A percentile compares a stretch with the other conserved stretches of the same genome.
These are phyloP conservation scores for Lasiommata megera DNA, from an alignment of 2,888 invertebrate species.

Conservation along the genomic window DNA sequence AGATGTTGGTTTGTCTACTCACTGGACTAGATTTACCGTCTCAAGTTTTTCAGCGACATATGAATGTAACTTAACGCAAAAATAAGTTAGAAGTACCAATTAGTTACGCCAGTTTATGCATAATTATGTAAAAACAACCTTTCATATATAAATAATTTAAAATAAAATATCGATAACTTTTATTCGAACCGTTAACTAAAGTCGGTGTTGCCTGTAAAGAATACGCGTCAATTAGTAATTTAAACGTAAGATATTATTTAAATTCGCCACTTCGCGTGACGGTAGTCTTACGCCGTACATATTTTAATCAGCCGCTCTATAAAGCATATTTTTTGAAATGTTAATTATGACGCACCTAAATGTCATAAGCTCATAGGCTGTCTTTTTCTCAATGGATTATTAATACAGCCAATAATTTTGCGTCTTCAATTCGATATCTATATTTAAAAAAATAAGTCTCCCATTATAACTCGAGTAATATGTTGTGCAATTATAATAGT, in stretches of 20 bases:
- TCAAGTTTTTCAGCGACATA: too few relatives aligned
- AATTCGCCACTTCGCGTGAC: constrained; percentile 10
- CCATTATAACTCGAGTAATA: background rate
- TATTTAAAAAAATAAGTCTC: background rate
- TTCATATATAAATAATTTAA: background rate
- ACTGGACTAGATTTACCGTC: too few relatives aligned
- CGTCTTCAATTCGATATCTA: constrained; percentile 5
- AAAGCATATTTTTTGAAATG: constrained; percentile 12
- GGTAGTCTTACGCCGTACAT: background rate
- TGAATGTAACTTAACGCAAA: too few relatives aligned
- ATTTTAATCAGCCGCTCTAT: constrained; percentile 5
- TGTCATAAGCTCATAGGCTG: constrained; percentile 10
- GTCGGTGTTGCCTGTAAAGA: too few relatives aligned
- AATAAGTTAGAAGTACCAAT: too few relatives aligned
- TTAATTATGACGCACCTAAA: constrained; percentile 18
- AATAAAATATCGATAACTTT: constrained; percentile 1
- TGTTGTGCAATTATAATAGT: background rate
- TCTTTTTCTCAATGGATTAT: constrained; percentile 6
- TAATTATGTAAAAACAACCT: too few relatives aligned
- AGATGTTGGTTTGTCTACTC: too few relatives aligned
- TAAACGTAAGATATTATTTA: constrained; percentile 7
- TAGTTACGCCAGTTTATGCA: too few relatives aligned
- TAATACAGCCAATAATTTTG: constrained; percentile 3
- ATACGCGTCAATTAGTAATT: constrained; percentile 11
- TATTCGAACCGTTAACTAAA: background rate